Percentiles rank a stretch among this genome's conserved stretches.
phyloP scores from a whole-genome alignment of 2,888 invertebrate species.

The Plagodis dolabraria region DNA sequence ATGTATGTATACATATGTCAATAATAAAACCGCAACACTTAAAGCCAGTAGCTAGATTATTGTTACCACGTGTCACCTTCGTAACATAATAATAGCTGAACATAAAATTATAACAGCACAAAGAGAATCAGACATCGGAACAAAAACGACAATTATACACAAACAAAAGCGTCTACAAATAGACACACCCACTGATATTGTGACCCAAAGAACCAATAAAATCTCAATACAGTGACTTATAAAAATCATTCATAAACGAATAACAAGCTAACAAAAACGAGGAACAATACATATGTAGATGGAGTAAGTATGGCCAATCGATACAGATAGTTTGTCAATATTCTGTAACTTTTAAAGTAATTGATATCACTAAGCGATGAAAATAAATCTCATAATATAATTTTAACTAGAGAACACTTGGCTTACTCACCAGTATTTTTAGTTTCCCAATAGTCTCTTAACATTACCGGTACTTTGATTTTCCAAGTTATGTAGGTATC shows the following conservation, averaged over 20 bases:
- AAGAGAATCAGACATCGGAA: constrained; percentile 39
- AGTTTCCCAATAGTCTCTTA: too few relatives aligned
- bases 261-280: constrained; percentile 22
- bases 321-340: too few relatives aligned
- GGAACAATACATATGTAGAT: constrained; percentile 39
- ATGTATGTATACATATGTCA: not conserved
- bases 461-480: too few relatives aligned
- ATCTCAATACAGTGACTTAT: constrained; percentile 73
- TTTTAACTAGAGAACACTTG: too few relatives aligned
- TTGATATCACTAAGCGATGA: too few relatives aligned
- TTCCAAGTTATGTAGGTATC: too few relatives aligned
- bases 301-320: too few relatives aligned
- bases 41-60: constrained; percentile 4
- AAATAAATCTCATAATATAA: too few relatives aligned
- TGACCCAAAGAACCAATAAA: constrained; percentile 69
- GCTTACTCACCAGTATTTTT: too few relatives aligned
- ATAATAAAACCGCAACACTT: not conserved
- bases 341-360: too few relatives aligned
- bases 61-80: not conserved
- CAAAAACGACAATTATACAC: constrained; percentile 33
- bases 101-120: constrained; percentile 28
- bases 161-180: constrained; percentile 38
- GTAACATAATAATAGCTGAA: constrained; percentile 8
- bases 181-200: constrained; percentile 63
- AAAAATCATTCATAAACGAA: constrained; percentile 54